Percentiles rank a stretch among this genome's conserved stretches.
These are phyloP conservation scores for Megaustenia siamemsis DNA, from an alignment of 2,888 invertebrate genomes.

Conservation along the genomic window DNA sequence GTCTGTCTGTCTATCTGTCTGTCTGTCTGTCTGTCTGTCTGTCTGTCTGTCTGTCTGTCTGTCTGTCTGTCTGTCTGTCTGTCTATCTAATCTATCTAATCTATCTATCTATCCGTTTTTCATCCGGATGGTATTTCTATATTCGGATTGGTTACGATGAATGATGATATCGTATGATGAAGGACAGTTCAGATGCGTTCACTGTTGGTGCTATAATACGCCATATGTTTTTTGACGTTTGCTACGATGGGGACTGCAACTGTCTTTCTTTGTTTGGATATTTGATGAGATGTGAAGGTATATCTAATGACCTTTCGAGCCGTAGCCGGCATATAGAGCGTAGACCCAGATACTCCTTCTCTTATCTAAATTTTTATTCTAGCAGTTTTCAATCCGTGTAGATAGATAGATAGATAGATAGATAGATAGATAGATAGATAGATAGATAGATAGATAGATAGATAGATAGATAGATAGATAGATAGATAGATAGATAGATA, in stretches of 20 bases:
- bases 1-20: no score
- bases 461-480: neutral
- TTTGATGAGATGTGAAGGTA: neutral
- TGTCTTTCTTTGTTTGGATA: no score
- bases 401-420: neutral
- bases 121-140: no score
- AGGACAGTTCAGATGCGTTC: neutral
- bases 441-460: neutral
- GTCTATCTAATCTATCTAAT: neutral
- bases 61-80: neutral
- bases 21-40: neutral
- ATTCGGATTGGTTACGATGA: no score
- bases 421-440: neutral
- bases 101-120: neutral
- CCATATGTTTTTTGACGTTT: no score
- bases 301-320: no score
- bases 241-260: no score
- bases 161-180: no score
- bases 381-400: no score
- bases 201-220: neutral
- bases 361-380: no score
- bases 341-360: neutral
- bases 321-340: no score
- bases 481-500: neutral
- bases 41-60: conserved; percentile 3